Evolutionary conservation across 2,113 vertebrate species (phyloP).

Genomic region (Gasterosteus nipponicus): DNA sequence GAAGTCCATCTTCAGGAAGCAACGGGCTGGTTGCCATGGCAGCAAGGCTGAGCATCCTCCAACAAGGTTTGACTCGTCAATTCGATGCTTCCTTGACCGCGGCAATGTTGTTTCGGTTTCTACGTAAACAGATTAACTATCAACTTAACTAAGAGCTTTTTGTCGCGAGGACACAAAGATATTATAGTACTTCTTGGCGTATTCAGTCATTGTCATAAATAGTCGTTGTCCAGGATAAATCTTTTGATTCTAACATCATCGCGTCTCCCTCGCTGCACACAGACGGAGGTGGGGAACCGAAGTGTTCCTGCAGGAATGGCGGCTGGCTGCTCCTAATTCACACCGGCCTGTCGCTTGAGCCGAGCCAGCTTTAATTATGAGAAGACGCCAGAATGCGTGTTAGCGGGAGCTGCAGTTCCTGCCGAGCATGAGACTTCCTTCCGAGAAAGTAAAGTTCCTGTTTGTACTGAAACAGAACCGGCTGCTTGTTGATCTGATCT

Average conservation of each 20-base stretch:
- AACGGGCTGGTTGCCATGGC: slow-evolving; percentile 27
- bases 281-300: slow-evolving; percentile 36
- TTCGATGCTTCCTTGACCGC: slow-evolving; percentile 22
- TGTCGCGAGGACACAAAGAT: neutral
- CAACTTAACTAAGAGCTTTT: no score
- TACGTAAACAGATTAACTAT: neutral
- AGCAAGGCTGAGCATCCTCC: slow-evolving; percentile 14
- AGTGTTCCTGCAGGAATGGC: slow-evolving; percentile 47
- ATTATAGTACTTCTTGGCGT: neutral
- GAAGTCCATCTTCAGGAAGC: slow-evolving; percentile 24
- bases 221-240: neutral
- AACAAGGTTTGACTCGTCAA: slow-evolving; percentile 21
- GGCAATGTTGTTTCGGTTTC: neutral
- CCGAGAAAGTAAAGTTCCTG: slow-evolving; percentile 28
- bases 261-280: neutral
- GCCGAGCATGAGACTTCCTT: neutral
- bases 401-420: slow-evolving; percentile 30
- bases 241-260: slow-evolving; percentile 14
- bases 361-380: slow-evolving; percentile 65
- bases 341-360: slow-evolving; percentile 33
- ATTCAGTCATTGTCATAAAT: no score
- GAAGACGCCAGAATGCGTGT: slow-evolving; percentile 45
- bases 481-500: neutral
- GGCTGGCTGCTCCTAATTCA: slow-evolving; percentile 59
- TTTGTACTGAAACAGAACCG: slow-evolving; percentile 19